Conservation (phyloP, 2,888 invertebrate species). For the Sisyra terminalis region DNA sequence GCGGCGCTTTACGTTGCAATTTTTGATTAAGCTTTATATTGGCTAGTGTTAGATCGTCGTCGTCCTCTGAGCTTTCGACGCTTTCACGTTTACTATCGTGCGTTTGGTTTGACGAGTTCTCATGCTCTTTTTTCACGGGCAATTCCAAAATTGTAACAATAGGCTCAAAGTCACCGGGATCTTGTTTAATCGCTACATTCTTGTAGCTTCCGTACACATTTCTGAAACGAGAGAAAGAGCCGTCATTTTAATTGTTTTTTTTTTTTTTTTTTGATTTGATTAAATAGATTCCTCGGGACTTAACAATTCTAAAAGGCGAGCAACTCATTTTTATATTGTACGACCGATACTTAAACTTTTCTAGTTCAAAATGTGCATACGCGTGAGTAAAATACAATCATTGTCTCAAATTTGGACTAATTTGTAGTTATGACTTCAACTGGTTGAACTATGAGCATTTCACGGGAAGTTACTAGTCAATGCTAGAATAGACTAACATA, state of each 20-base stretch:
- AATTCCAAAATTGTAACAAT: slow-evolving; percentile 11
- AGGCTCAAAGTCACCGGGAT: slow-evolving; percentile 11
- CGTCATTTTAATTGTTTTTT: neutral
- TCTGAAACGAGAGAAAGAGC: slow-evolving; percentile 6
- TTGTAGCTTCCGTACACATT: slow-evolving; percentile 7
- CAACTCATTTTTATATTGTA: too few relatives aligned
- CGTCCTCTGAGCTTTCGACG: slow-evolving; percentile 6
- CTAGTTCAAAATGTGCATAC: too few relatives aligned
- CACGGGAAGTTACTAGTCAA: too few relatives aligned
- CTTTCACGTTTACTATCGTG: too few relatives aligned
- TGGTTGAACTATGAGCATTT: too few relatives aligned
- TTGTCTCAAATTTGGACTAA: too few relatives aligned
- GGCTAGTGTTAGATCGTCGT: slow-evolving; percentile 5
- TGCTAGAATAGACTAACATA: too few relatives aligned
- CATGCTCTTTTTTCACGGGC: slow-evolving; percentile 6
- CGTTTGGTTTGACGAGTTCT: slow-evolving; percentile 4
- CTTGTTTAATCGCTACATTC: slow-evolving; percentile 8
- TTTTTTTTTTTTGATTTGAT: too few relatives aligned
- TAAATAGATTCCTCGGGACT: neutral
- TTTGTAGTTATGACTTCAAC: too few relatives aligned
- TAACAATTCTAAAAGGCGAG: neutral
- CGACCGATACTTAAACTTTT: too few relatives aligned
- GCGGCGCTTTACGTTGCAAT: neutral
- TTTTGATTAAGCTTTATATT: slow-evolving; percentile 5
- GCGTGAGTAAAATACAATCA: too few relatives aligned